Evolutionary conservation across 2,113 vertebrate species (phyloP).

Genomic region (Varanus komodoensis): DNA sequence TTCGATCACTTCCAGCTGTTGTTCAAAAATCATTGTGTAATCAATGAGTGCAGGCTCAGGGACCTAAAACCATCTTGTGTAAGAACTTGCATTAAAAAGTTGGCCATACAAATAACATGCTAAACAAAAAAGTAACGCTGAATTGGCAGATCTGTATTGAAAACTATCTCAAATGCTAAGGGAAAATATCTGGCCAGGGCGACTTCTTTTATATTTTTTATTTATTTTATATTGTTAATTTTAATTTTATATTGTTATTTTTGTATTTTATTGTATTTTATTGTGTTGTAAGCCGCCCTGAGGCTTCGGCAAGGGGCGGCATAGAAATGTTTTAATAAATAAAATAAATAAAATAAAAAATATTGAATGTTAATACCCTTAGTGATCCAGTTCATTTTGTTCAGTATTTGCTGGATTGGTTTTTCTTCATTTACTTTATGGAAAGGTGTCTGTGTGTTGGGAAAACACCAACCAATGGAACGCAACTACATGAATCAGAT

Average conservation of each 20-base stretch:
- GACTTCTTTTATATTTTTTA: no score
- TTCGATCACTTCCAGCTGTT: background rate
- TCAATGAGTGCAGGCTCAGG: slow-evolving; percentile 3
- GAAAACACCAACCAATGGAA: background rate
- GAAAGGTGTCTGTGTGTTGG: background rate
- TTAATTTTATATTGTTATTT: no score
- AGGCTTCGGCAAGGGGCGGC: no score
- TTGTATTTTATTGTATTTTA: no score
- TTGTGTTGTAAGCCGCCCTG: no score
- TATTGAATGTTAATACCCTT: background rate
- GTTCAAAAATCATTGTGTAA: slow-evolving; percentile 1
- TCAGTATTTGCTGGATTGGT: background rate
- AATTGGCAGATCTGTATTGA: background rate
- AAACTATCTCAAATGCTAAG: background rate
- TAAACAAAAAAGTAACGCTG: slow-evolving; percentile 9
- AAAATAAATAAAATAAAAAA: no score
- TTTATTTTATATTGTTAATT: no score
- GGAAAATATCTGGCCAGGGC: no score
- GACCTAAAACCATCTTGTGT: background rate
- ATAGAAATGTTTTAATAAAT: no score
- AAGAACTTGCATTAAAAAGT: background rate
- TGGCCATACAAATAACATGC: slow-evolving; percentile 21
- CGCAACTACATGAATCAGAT: background rate
- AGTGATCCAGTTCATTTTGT: fast-evolving
- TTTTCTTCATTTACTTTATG: background rate